phyloP scores from a whole-genome alignment of 2,113 vertebrate species.

The Cephalopholis sonnerati region DNA sequence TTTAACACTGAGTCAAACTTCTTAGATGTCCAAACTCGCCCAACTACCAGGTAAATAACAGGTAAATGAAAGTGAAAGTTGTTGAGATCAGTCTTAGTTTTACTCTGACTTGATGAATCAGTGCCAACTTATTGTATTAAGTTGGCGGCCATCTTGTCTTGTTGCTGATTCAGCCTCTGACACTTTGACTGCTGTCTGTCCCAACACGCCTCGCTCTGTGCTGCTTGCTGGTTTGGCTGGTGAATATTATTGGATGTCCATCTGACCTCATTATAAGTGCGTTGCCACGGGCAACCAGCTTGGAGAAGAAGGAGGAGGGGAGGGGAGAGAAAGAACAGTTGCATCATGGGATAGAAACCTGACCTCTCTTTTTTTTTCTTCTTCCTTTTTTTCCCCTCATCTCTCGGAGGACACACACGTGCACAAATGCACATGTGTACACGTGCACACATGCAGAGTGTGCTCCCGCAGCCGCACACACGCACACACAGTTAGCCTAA shows the following conservation, averaged over 20 bases:
- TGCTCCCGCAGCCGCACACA: not conserved
- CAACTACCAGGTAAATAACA: not conserved
- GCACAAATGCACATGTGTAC: slow-evolving; percentile 24
- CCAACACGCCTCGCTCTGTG: slow-evolving; percentile 69
- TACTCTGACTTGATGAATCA: not conserved
- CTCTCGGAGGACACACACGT: slow-evolving; percentile 44
- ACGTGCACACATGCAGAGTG: slow-evolving; percentile 26
- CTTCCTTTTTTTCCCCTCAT: slow-evolving; percentile 21
- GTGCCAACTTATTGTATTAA: slow-evolving; percentile 1
- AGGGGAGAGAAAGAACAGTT: slow-evolving; percentile 33
- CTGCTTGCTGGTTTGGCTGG: slow-evolving; percentile 42
- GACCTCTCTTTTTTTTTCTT: slow-evolving; percentile 66
- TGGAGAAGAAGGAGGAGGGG: slow-evolving; percentile 17
- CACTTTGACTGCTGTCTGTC: slow-evolving; percentile 63
- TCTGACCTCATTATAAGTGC: slow-evolving; percentile 85
- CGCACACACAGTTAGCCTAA: slow-evolving; percentile 34
- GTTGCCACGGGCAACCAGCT: slow-evolving; percentile 77
- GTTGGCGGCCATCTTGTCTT: slow-evolving; percentile 72
- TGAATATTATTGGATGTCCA: slow-evolving; percentile 85
- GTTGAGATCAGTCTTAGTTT: slow-evolving; percentile 14
- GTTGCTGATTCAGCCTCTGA: slow-evolving; percentile 65
- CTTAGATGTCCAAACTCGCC: not conserved
- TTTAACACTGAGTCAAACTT: not conserved
- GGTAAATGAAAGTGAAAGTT: too few species aligned
- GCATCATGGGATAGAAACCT: slow-evolving; percentile 84